phyloP scores from a whole-genome alignment of 2,113 vertebrate species.

The Macrotis lagotis region DNA sequence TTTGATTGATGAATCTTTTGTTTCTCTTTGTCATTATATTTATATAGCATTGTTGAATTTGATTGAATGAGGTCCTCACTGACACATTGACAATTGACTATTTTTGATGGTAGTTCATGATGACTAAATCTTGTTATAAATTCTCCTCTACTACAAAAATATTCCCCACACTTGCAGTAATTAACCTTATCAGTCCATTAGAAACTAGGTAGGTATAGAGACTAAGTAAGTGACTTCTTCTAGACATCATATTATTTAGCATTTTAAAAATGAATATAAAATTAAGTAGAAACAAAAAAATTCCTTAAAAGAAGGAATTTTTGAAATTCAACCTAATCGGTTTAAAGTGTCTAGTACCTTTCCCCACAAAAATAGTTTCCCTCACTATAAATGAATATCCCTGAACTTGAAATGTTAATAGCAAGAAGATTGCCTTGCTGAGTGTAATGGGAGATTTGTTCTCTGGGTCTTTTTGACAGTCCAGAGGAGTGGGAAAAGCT shows the following conservation, averaged over 20 bases:
- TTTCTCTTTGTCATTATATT: background rate
- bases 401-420: background rate
- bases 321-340: conserved; percentile 36
- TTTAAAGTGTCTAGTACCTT: background rate
- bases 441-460: conserved; percentile 46
- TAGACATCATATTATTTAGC: background rate
- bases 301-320: background rate
- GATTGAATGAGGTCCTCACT: background rate
- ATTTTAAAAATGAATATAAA: background rate
- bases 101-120: background rate
- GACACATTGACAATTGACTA: background rate
- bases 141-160: background rate
- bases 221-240: background rate
- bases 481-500: conserved; percentile 62
- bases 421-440: background rate
- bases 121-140: background rate
- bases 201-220: background rate
- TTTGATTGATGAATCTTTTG: background rate
- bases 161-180: background rate
- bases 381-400: background rate
- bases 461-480: conserved; percentile 58
- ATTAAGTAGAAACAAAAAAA: background rate
- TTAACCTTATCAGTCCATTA: background rate
- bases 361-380: background rate
- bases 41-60: background rate